Percentiles rank a stretch among this genome's conserved stretches.
These are phyloP conservation scores for Hyles lineata DNA, from an alignment of 2,888 invertebrate genomes.

Conservation along the genomic window DNA sequence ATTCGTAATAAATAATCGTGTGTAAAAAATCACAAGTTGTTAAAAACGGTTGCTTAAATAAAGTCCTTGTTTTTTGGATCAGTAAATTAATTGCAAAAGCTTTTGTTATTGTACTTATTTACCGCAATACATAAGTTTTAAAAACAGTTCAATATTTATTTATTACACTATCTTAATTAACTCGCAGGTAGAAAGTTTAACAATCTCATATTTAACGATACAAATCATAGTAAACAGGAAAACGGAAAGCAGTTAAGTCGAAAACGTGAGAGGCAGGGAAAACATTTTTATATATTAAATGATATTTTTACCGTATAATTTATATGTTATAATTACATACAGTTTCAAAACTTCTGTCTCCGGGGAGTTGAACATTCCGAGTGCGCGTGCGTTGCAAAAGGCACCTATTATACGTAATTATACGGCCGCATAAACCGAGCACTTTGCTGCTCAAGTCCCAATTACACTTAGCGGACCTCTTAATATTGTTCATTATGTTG, in stretches of 20 bases:
- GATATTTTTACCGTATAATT: conserved; percentile 30
- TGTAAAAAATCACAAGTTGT: no score
- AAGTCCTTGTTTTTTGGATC: no score
- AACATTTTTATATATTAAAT: conserved; percentile 8
- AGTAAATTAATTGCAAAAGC: no score
- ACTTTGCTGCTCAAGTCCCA: conserved; percentile 74
- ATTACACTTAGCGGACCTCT: conserved; percentile 76
- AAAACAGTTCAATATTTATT: neutral
- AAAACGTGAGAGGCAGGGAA: neutral
- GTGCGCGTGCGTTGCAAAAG: conserved; percentile 77
- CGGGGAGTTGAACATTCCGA: conserved; percentile 70
- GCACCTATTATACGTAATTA: conserved; percentile 80
- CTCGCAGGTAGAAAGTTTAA: neutral
- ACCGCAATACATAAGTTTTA: no score
- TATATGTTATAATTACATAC: conserved; percentile 62
- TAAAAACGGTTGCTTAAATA: no score
- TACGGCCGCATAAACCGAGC: conserved; percentile 77
- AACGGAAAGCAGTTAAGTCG: neutral
- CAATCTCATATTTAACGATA: neutral
- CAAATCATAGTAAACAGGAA: conserved; percentile 12
- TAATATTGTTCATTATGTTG: conserved; percentile 81
- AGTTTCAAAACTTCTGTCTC: conserved; percentile 73
- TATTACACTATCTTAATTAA: neutral
- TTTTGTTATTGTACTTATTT: no score
- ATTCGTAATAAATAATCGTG: no score